Percentiles rank a stretch among this genome's conserved stretches.
These are phyloP conservation scores for Drosophila busckii DNA, from an alignment of 1,140 invertebrate species.

Conservation along the genomic window DNA sequence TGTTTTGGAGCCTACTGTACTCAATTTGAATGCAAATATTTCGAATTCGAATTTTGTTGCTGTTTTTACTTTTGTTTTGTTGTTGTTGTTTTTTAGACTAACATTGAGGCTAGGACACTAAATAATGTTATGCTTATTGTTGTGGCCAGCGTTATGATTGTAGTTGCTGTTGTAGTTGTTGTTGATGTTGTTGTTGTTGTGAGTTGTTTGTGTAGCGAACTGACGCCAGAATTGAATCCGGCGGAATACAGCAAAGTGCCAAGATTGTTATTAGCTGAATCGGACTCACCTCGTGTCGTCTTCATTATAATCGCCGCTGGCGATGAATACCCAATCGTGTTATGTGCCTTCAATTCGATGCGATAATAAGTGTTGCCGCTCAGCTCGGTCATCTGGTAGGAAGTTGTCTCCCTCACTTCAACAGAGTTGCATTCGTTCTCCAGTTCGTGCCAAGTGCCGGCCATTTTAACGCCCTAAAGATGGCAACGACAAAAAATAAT, in stretches of 20 bases:
- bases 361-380: slow-evolving; percentile 88
- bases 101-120: slow-evolving; percentile 76
- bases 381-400: slow-evolving; percentile 84
- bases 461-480: slow-evolving; percentile 82
- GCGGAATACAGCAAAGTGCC: slow-evolving; percentile 78
- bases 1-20: too few species aligned
- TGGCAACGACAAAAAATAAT: too few species aligned
- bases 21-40: too few species aligned
- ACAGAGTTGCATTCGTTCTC: slow-evolving; percentile 81
- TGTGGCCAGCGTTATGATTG: slow-evolving; percentile 72
- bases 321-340: slow-evolving; percentile 88
- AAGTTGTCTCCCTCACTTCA: slow-evolving; percentile 82
- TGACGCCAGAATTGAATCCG: slow-evolving; percentile 73
- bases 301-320: slow-evolving; percentile 87
- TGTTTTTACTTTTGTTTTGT: slow-evolving; percentile 8
- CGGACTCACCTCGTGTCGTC: slow-evolving; percentile 90
- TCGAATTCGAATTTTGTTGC: too few species aligned
- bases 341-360: slow-evolving; percentile 90
- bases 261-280: slow-evolving; percentile 79
- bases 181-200: slow-evolving; percentile 62
- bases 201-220: slow-evolving; percentile 75
- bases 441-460: slow-evolving; percentile 82
- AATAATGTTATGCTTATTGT: slow-evolving; percentile 78
- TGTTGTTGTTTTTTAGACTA: slow-evolving; percentile 55
- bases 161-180: slow-evolving; percentile 59